Evolutionary conservation across 2,113 vertebrate species (phyloP).

Genomic region (Semicossyphus pulcher): DNA sequence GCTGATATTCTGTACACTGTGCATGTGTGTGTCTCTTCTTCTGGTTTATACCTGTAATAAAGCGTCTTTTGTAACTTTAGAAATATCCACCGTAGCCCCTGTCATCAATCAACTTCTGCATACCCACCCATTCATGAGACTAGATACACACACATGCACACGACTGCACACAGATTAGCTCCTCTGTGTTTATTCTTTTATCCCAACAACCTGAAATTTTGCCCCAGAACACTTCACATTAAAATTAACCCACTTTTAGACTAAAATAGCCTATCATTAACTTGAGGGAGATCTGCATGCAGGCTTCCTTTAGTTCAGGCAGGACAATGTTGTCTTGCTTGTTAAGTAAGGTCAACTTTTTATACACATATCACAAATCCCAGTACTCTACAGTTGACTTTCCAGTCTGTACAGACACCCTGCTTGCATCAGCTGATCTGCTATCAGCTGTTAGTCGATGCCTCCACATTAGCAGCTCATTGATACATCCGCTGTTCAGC

Average conservation of each 20-base stretch:
- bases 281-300: constrained; percentile 20
- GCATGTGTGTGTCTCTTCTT: constrained; percentile 5
- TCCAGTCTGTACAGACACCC: not conserved
- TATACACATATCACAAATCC: not conserved
- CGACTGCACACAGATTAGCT: constrained; percentile 17
- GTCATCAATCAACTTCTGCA: constrained; percentile 56
- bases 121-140: constrained; percentile 14
- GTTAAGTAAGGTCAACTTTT: not conserved
- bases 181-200: constrained; percentile 26
- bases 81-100: constrained; percentile 33
- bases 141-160: constrained; percentile 29
- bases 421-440: constrained; percentile 17
- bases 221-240: constrained; percentile 35
- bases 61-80: constrained; percentile 55
- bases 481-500: not conserved
- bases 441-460: constrained; percentile 10
- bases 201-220: constrained; percentile 41
- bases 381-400: not conserved
- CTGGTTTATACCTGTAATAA: constrained; percentile 61
- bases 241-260: constrained; percentile 11
- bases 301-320: constrained; percentile 12
- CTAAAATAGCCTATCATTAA: constrained; percentile 39
- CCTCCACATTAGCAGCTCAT: not conserved
- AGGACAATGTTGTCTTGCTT: not conserved
- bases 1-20: constrained; percentile 19